Conservation (phyloP, 1,140 invertebrate genomes). For the Laodelphax striatellus region DNA sequence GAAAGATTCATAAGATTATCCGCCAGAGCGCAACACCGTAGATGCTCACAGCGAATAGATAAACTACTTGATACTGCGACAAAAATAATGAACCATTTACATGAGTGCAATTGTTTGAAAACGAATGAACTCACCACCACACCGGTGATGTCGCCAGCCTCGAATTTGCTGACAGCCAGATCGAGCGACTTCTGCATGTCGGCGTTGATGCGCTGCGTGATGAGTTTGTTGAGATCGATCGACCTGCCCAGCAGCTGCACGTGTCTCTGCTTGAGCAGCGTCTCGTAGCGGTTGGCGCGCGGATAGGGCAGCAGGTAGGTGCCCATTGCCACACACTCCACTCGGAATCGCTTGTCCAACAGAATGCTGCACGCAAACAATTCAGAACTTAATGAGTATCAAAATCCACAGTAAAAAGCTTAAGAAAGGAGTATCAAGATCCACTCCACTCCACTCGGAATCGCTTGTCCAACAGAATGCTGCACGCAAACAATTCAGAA, state of each 20-base stretch:
- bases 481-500: background rate
- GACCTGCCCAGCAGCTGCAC: slow-evolving; percentile 91
- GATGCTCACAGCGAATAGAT: too few species aligned
- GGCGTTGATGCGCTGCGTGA: slow-evolving; percentile 92
- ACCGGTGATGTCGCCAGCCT: slow-evolving; percentile 93
- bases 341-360: slow-evolving; percentile 90
- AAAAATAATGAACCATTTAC: too few species aligned
- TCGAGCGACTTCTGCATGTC: slow-evolving; percentile 93
- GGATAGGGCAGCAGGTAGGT: slow-evolving; percentile 66
- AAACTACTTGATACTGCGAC: too few species aligned
- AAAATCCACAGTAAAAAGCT: too few species aligned
- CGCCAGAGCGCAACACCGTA: too few species aligned
- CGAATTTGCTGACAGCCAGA: slow-evolving; percentile 91
- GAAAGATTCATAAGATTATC: too few species aligned
- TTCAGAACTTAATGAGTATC: background rate
- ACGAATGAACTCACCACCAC: slow-evolving; percentile 78
- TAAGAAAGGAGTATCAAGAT: too few species aligned
- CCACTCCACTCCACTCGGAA: too few species aligned
- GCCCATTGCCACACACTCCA: slow-evolving; percentile 81
- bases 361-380: slow-evolving; percentile 59
- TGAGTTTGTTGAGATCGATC: slow-evolving; percentile 92
- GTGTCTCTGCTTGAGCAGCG: slow-evolving; percentile 89
- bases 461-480: background rate
- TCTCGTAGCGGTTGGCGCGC: slow-evolving; percentile 86
- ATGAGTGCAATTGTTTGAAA: too few species aligned